Evolutionary conservation across 2,888 invertebrate species (phyloP).

Genomic region (Noctuana brunneofusca): DNA sequence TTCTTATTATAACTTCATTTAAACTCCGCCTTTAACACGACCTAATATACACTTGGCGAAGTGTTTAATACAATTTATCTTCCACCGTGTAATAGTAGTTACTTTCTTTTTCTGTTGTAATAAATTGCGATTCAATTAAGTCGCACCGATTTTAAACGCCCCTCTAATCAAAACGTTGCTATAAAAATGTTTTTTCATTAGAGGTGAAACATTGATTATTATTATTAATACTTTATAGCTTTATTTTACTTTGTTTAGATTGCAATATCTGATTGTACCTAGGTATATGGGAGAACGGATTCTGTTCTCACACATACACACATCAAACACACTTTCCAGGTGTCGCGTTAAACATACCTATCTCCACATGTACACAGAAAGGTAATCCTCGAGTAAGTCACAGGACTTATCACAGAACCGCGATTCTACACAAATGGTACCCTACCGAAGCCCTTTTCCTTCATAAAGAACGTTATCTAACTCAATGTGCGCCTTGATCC

Average conservation of each 20-base stretch:
- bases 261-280: not conserved
- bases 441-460: slow-evolving; percentile 10
- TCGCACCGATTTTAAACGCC: slow-evolving; percentile 34
- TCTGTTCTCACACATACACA: not conserved
- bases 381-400: not conserved
- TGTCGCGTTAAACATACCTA: too few relatives aligned
- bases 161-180: slow-evolving; percentile 40
- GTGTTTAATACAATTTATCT: slow-evolving; percentile 8
- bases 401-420: slow-evolving; percentile 14
- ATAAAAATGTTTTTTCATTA: slow-evolving; percentile 29
- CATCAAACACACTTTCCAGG: too few relatives aligned
- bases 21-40: not conserved
- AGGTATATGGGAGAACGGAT: not conserved
- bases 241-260: slow-evolving; percentile 6
- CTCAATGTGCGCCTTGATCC: slow-evolving; percentile 17
- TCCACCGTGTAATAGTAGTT: slow-evolving; percentile 7
- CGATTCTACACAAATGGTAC: slow-evolving; percentile 13
- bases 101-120: slow-evolving; percentile 32
- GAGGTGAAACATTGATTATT: not conserved
- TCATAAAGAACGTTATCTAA: slow-evolving; percentile 24
- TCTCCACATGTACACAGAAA: not conserved
- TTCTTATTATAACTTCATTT: not conserved
- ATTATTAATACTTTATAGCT: slow-evolving; percentile 14
- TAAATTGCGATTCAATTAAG: slow-evolving; percentile 52
- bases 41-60: slow-evolving; percentile 18